Conservation (phyloP, 2,888 invertebrate species). For the Brenthis ino region DNA sequence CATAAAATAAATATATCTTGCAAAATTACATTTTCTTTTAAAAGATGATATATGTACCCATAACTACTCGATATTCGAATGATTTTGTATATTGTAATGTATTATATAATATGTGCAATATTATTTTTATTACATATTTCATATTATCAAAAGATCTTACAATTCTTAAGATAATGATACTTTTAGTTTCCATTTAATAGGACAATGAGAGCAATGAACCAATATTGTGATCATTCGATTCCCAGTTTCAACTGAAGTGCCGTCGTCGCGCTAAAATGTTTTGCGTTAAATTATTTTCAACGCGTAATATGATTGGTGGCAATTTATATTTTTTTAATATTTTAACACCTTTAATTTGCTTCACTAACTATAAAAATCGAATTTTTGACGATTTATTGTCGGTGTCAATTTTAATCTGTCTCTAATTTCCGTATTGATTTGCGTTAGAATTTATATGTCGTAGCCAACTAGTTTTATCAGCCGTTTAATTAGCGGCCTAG, state of each 20-base stretch:
- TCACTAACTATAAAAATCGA: no score
- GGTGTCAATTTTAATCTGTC: no score
- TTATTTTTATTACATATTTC: background rate
- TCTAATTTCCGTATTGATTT: no score
- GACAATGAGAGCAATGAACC: constrained; percentile 21
- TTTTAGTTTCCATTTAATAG: constrained; percentile 9
- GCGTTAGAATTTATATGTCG: no score
- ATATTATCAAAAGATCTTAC: background rate
- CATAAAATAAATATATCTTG: background rate
- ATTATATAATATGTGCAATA: background rate
- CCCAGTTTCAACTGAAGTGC: background rate
- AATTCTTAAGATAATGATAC: no score
- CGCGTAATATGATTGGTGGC: background rate
- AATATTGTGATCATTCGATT: constrained; percentile 9
- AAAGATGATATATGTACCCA: no score
- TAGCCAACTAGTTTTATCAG: no score
- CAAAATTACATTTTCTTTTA: background rate
- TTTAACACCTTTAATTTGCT: no score
- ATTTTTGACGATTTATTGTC: no score
- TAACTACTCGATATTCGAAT: background rate
- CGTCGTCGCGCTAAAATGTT: constrained; percentile 11
- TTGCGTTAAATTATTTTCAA: constrained; percentile 4
- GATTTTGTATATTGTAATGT: background rate
- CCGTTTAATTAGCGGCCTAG: no score
- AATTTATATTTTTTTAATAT: background rate